phyloP scores from a whole-genome alignment of 2,888 invertebrate species.

The Auanema freiburgensis region DNA sequence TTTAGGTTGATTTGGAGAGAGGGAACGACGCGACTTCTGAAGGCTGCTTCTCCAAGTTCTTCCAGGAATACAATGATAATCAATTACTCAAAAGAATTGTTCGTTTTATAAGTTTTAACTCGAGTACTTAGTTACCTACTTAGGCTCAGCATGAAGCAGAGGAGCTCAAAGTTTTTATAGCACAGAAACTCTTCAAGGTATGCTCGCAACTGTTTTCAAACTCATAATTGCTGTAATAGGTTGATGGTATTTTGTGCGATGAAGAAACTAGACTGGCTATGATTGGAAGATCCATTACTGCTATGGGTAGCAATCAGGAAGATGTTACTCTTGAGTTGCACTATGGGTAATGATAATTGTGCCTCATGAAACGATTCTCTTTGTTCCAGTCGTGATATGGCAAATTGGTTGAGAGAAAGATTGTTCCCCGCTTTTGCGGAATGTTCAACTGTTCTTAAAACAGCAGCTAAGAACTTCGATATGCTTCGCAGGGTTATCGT shows the following conservation, averaged over 20 bases:
- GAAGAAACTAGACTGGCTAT: slow-evolving; percentile 48
- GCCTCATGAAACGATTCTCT: neutral
- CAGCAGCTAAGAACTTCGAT: slow-evolving; percentile 42
- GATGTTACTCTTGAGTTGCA: slow-evolving; percentile 19
- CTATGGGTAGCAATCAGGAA: no score
- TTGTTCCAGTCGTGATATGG: slow-evolving; percentile 32
- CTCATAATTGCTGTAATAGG: slow-evolving; percentile 13
- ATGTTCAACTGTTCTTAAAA: slow-evolving; percentile 40
- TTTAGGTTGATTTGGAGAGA: no score
- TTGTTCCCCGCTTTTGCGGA: slow-evolving; percentile 44
- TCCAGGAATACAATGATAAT: slow-evolving; percentile 1
- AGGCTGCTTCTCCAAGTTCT: neutral
- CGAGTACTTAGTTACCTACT: no score
- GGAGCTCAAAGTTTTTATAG: slow-evolving; percentile 50
- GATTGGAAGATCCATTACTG: slow-evolving; percentile 25
- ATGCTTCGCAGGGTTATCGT: slow-evolving; percentile 29
- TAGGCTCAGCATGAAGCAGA: slow-evolving; percentile 43
- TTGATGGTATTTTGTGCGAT: slow-evolving; percentile 48
- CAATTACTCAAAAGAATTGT: slow-evolving; percentile 3
- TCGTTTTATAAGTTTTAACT: no score
- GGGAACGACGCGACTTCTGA: no score
- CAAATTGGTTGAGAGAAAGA: slow-evolving; percentile 45
- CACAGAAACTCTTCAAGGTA: slow-evolving; percentile 50
- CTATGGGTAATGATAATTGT: slow-evolving; percentile 8
- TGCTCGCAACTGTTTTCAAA: no score